phyloP scores from a whole-genome alignment of 2,113 vertebrate species.

The Rhea americana region DNA sequence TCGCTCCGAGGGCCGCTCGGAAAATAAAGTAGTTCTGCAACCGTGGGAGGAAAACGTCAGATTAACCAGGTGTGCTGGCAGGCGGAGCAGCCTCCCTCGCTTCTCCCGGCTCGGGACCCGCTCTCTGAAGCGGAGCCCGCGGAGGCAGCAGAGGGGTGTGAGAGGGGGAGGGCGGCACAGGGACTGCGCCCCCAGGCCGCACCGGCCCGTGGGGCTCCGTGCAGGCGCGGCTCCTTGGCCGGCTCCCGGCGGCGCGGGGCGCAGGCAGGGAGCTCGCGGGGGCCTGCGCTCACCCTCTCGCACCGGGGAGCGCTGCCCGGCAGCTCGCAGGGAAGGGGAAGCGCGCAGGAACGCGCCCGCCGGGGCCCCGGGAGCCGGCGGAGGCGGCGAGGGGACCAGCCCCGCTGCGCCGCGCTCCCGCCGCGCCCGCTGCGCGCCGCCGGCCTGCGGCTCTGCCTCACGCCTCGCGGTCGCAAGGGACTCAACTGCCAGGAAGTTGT shows the following conservation, averaged over 20 bases:
- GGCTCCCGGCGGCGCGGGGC: fast-evolving
- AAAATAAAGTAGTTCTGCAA: background rate
- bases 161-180: background rate
- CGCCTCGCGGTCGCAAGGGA: no score
- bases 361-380: background rate
- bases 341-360: background rate
- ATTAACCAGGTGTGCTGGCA: background rate
- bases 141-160: background rate
- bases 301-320: background rate
- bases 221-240: no score
- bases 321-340: background rate
- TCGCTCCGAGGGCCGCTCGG: background rate
- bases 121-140: background rate
- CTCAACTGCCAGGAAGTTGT: background rate
- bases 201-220: background rate
- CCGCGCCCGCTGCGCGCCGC: background rate
- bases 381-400: background rate
- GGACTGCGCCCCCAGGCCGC: background rate
- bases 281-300: no score
- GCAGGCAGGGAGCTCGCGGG: fast-evolving
- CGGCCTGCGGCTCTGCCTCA: no score
- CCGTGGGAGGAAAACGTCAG: background rate
- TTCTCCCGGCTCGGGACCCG: background rate
- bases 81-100: background rate
- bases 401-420: no score